phyloP scores from a whole-genome alignment of 2,888 invertebrate genomes.

The Diadegma fenestrale region DNA sequence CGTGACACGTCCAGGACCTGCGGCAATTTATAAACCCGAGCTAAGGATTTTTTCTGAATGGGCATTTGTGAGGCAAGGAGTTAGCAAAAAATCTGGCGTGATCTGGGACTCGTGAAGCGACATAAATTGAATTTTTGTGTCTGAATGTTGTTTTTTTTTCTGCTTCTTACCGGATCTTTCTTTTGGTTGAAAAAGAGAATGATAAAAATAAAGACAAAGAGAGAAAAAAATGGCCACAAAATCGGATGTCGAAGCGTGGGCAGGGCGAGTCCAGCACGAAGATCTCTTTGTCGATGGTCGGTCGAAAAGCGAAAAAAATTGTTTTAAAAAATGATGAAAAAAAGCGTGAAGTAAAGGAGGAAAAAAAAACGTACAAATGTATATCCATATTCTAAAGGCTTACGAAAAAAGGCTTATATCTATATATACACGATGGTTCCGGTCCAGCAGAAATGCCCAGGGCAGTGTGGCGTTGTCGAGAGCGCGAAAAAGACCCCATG shows the following conservation, averaged over 20 bases:
- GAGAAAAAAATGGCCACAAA: slow-evolving; percentile 47
- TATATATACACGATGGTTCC: slow-evolving; percentile 62
- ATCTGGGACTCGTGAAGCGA: background rate
- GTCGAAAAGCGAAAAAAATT: slow-evolving; percentile 37
- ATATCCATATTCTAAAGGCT: slow-evolving; percentile 26
- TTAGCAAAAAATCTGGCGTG: background rate
- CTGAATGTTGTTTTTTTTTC: background rate
- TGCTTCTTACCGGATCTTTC: slow-evolving; percentile 32
- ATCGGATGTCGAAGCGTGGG: slow-evolving; percentile 59
- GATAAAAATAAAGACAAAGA: background rate
- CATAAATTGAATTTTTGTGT: slow-evolving; percentile 16
- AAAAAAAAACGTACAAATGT: slow-evolving; percentile 16
- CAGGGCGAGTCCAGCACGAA: slow-evolving; percentile 42
- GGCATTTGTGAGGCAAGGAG: background rate
- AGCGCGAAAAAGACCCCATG: slow-evolving; percentile 58
- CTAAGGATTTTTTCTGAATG: background rate
- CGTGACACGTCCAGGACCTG: background rate
- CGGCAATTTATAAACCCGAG: background rate
- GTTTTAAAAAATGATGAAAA: slow-evolving; percentile 14
- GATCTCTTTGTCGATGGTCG: slow-evolving; percentile 52
- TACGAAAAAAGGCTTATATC: slow-evolving; percentile 44
- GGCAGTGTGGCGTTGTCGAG: slow-evolving; percentile 60
- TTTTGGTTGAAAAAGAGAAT: slow-evolving; percentile 8
- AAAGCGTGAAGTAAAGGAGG: background rate
- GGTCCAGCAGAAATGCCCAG: slow-evolving; percentile 68